Evolutionary conservation across 2,797 vertebrate species (phyloP).

Genomic region (Varecia variegata): DNA sequence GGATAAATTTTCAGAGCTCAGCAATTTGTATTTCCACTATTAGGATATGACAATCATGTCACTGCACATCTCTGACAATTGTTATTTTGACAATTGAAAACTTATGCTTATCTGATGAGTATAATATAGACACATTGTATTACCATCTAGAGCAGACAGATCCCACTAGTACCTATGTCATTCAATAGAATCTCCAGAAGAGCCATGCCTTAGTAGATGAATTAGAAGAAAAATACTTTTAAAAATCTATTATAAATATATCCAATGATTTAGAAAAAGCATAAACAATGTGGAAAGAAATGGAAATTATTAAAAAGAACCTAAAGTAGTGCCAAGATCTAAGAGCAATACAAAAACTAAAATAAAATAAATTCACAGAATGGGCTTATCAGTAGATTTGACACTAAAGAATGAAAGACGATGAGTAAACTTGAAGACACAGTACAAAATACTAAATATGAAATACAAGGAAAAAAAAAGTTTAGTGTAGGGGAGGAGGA

Average conservation of each 20-base stretch:
- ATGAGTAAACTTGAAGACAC: not conserved
- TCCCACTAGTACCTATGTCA: not conserved
- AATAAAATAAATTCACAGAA: not conserved
- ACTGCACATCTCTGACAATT: not conserved
- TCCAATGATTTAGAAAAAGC: not conserved
- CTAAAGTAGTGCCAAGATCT: not conserved
- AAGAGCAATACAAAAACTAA: not conserved
- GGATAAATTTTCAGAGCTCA: not conserved
- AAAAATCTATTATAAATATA: not conserved
- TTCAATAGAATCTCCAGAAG: not conserved
- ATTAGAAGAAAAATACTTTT: not conserved
- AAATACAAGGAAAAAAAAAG: not conserved
- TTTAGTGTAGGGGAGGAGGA: rapidly evolving
- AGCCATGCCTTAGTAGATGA: not conserved
- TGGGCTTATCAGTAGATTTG: not conserved
- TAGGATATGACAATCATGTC: not conserved
- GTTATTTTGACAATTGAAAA: not conserved
- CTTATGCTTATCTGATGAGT: not conserved
- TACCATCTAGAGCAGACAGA: not conserved
- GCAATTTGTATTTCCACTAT: not conserved
- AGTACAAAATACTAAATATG: not conserved
- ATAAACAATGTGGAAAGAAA: not conserved
- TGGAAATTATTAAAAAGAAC: not conserved
- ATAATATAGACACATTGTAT: not conserved
- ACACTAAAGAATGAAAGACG: not conserved